Percentiles rank a stretch among this genome's conserved stretches.
phyloP scores from a whole-genome alignment of 2,888 invertebrate species.

The Mayetiola destructor region DNA sequence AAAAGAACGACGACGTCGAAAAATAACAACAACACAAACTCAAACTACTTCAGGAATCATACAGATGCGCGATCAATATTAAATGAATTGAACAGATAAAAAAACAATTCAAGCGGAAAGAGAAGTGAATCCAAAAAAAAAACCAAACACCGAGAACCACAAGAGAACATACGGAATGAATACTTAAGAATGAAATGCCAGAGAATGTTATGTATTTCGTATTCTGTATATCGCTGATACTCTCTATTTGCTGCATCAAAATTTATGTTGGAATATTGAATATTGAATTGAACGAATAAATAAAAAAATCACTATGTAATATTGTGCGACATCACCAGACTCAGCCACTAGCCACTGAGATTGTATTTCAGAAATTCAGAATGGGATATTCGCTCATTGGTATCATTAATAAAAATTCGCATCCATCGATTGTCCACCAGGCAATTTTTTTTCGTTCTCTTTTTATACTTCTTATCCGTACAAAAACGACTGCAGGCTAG shows the following conservation, averaged over 20 bases:
- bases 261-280: slow-evolving; percentile 11
- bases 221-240: slow-evolving; percentile 6
- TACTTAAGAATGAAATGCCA: too few species aligned
- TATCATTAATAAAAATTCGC: slow-evolving; percentile 10
- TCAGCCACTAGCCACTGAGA: background rate
- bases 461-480: background rate
- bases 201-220: too few species aligned
- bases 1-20: background rate
- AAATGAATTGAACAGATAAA: too few species aligned
- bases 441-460: background rate
- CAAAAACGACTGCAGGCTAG: background rate
- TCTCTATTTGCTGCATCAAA: slow-evolving; percentile 9
- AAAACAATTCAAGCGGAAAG: too few species aligned
- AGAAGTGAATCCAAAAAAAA: background rate
- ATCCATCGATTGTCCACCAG: background rate
- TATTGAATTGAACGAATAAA: slow-evolving; percentile 11
- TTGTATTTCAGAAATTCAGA: slow-evolving; percentile 1
- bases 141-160: background rate
- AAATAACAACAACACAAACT: background rate
- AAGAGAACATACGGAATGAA: too few species aligned
- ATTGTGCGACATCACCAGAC: too few species aligned
- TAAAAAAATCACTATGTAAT: slow-evolving; percentile 7
- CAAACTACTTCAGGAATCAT: too few species aligned
- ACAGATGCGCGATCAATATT: too few species aligned
- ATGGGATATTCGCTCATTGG: slow-evolving; percentile 8